Base-by-base conservation (phyloP, 2,113 vertebrate species). In the Camelus bactrianus region DNA sequence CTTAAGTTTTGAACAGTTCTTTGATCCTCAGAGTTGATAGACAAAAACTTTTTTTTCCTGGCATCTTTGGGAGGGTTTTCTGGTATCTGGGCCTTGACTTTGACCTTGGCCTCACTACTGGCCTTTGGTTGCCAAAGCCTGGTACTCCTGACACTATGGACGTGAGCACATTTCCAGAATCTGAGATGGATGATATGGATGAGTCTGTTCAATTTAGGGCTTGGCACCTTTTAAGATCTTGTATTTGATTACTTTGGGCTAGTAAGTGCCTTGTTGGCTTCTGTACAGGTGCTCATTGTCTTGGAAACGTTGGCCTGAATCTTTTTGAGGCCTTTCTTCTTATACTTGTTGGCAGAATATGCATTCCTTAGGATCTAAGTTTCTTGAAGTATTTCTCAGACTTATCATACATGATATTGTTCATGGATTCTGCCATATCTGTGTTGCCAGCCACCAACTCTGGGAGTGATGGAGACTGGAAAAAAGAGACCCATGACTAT, bases 341-440 rank as follows among this genome's bases (percentile, higher is more conserved):
- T 99, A 98, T 99, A 99, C 76, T 99, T 99, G 98, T 99, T 99
- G 42, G 99, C 99, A 98, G 99, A 99, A 52, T 99, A 99, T 99
- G 99, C 99, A 97, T 99, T 99, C 98, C 98, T 99, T 98, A 99
- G 94, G 97, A 99, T 54, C 95, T 98, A 75, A 99, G 99, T 97
- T 99, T 99, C 98, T 99, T 99, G 98, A 99, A 99, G 96, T 99
- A 93, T 99, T 99, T 97, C 99, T 99, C 99, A 72, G 99, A 99
- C 96, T 99, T 99, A 97, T 99, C 99, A 97, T 99, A 99, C 81
- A 99, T 99, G 95, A 99, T 99, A 98, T 99, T 99, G 96, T 99
- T 99, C 98, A 99, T 99, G 8, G 99, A 99, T 99, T 99, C 99
- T 16, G 99, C 99, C 99, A 99, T 99, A 91, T 95, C 52, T 75